phyloP scores from a whole-genome alignment of 2,888 invertebrate genomes.

The Pollenia labialis region DNA sequence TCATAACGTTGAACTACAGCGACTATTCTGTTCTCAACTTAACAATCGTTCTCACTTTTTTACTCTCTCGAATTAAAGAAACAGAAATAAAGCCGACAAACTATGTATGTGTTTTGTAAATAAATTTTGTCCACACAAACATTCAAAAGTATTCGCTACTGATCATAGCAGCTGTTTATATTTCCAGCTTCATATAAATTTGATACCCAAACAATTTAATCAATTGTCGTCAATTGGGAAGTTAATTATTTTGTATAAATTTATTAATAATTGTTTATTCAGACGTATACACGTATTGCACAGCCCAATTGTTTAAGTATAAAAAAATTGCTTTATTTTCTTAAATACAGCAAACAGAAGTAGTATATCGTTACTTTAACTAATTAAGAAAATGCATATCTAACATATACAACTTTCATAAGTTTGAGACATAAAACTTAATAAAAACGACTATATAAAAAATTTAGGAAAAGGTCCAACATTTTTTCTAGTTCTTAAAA shows the following conservation, averaged over 20 bases:
- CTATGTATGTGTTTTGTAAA: background rate
- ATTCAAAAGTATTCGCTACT: background rate
- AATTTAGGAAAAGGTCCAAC: too few relatives aligned
- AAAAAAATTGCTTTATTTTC: too few relatives aligned
- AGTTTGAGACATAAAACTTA: too few relatives aligned
- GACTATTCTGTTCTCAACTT: too few relatives aligned
- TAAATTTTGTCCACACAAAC: background rate
- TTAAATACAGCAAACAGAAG: too few relatives aligned
- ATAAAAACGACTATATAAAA: too few relatives aligned
- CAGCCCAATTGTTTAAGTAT: background rate
- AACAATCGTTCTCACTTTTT: background rate
- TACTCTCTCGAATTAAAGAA: background rate
- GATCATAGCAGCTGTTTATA: constrained; percentile 9
- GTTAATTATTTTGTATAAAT: constrained; percentile 39
- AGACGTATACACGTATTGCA: background rate
- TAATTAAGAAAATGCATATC: too few relatives aligned
- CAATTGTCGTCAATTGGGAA: constrained; percentile 27
- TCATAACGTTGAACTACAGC: too few relatives aligned
- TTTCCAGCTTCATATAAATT: constrained; percentile 7
- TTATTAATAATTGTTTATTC: constrained; percentile 23
- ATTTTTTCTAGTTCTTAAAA: too few relatives aligned
- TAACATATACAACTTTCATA: too few relatives aligned
- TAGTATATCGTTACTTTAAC: too few relatives aligned
- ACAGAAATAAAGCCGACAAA: background rate
- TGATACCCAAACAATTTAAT: constrained; percentile 32